Base-by-base conservation (phyloP, 1,140 invertebrate species). In the Thalassaphorura encarpata region DNA sequence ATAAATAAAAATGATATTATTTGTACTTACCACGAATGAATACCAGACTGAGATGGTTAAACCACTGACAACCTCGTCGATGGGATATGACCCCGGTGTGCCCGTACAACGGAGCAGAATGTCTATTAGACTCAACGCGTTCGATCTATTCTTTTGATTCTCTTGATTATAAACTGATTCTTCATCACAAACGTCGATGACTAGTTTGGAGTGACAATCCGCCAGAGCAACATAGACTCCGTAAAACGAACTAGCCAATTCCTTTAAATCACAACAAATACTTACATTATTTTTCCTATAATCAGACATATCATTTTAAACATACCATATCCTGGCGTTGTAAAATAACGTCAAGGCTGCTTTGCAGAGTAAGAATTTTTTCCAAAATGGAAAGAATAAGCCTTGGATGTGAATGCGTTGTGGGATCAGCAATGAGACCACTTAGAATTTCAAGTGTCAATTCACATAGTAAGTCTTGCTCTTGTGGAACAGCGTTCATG, bases 1-100 rank as follows among this genome's bases (percentile, higher is more conserved):
- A 16, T 6, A 16, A 8, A 45, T 45, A 11, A 8, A n/a, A n/a
- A 11, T 36, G n/a, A n/a, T n/a, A 11, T 36, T 11, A 11, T 23
- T 24, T 24, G 2, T 21, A 26, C 57, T 52, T 59, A 64, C 62
- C 39, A 64, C 60, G 41, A 64, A 56, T 13, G 59, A 61, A 39
- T 64, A 62, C 63, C 63, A 64, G 5, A 64, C 63, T 21, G 63
- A 50, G 21, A 64, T 60, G 2, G 63, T 61, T 40, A 61, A 54
- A 43, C 53, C 61, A 28, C 59, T 61, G 23, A 62, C 52, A 29
- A 52, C 52, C 33, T 64, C 63, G 47, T 64, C 63, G 33, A 61
- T 47, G 13, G 63, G 60, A 52, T 61, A 64, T 26, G 43, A 50
- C 8, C 63, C 60, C 15, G 56, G 54, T 21, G 26, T 52, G 13